Evolutionary conservation across 2,113 vertebrate species (phyloP), one percentile per base, ranked within the genome.

Genomic region (Phylloscopus trochiloides): DNA sequence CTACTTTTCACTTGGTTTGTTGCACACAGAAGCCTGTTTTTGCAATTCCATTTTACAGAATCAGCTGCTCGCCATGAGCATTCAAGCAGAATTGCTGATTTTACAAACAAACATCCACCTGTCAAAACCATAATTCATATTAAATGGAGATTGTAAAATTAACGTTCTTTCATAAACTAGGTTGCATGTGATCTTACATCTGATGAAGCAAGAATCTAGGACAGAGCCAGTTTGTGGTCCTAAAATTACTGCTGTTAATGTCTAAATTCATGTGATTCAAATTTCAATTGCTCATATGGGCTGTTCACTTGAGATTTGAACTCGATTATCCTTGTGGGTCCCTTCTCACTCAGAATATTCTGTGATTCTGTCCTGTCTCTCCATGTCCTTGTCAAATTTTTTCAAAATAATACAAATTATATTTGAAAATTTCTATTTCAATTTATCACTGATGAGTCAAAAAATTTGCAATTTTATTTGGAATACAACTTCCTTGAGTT

Each of bases 41-140:
- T 87, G 48, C 50, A 52, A 21, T 43, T 93, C 73, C 70, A 54
- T 85, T 89, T 81, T 42, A 65, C 45, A 38, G 87, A 90, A 82
- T 87, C 66, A 94, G 65, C 73, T 67, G 10, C 73, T 94, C 1
- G 1, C 61, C 32, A 2, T 47, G 16, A 94, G 62, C 62, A 47
- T 75, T 81, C 73, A 58, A 28, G 59, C 36, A 76, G 52, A 94
- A 57, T 38, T 86, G 75, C 76, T 92, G 92, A 90, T 93, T 91
- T 90, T 86, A 71, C 88, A 89, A 85, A 91, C 81, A 42, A 10
- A 31, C 61, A 81, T 86, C 59, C 68, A 75, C 78, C 70, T 82
- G 87, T 94, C 93, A 94, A 89, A 89, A 25, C 65, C 34, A 54
- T 85, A 74, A 82, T 45, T 82, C 70, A 54, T 22, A 78, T 87